phyloP scores from a whole-genome alignment of 2,888 invertebrate genomes.

The Macaria notata region DNA sequence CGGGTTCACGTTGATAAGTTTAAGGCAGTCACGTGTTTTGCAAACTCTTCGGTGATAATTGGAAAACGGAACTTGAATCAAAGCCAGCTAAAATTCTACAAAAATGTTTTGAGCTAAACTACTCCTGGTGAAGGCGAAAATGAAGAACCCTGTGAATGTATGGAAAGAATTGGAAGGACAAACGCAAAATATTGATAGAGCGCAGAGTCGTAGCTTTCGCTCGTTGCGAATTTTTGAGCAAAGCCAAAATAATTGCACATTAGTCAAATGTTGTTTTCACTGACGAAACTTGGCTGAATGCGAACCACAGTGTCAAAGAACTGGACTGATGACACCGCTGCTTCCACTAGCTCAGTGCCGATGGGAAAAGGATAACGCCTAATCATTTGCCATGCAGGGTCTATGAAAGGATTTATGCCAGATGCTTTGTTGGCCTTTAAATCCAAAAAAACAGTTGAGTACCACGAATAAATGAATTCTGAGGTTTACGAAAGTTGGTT shows the following conservation, averaged over 20 bases:
- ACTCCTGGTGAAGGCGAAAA: slow-evolving; percentile 25
- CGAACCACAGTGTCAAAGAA: not conserved
- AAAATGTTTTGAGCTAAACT: slow-evolving; percentile 23
- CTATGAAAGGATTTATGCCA: not conserved
- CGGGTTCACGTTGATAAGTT: slow-evolving; percentile 19
- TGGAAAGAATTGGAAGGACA: slow-evolving; percentile 5
- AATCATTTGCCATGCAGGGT: not conserved
- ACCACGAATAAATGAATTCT: too few relatives aligned
- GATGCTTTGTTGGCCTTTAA: not conserved
- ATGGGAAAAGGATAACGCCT: not conserved
- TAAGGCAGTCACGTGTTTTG: too few relatives aligned
- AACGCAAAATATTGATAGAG: not conserved
- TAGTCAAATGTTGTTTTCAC: not conserved
- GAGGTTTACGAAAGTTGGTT: too few relatives aligned
- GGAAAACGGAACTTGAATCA: slow-evolving; percentile 28
- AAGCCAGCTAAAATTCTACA: slow-evolving; percentile 27
- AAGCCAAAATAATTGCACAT: not conserved
- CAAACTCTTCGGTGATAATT: slow-evolving; percentile 28
- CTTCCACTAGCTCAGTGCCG: not conserved
- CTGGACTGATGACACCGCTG: not conserved
- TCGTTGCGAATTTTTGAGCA: not conserved
- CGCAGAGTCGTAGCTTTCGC: too few relatives aligned
- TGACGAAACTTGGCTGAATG: not conserved
- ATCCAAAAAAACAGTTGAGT: not conserved
- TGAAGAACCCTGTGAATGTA: slow-evolving; percentile 33